phyloP scores from a whole-genome alignment of 2,113 vertebrate genomes.

The Micronycteris hirsuta region DNA sequence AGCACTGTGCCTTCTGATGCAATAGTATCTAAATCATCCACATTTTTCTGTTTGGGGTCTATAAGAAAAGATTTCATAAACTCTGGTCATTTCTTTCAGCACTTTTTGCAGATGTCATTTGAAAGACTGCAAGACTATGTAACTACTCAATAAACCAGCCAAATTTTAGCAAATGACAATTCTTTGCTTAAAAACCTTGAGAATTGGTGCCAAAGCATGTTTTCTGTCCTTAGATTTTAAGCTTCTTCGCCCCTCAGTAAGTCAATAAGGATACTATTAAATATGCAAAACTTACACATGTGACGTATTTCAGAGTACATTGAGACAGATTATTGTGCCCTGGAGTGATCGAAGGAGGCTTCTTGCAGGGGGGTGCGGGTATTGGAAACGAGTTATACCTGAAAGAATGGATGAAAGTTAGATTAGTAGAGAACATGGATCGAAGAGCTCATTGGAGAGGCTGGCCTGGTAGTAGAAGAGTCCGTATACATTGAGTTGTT shows the following conservation, averaged over 20 bases:
- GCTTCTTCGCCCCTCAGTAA: neutral
- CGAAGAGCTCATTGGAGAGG: neutral
- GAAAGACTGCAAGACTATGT: neutral
- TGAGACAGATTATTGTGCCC: neutral
- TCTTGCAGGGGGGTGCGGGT: neutral
- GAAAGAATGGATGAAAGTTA: neutral
- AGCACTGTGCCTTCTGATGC: neutral
- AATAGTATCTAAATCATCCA: neutral
- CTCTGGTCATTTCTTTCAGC: neutral
- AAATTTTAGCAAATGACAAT: neutral
- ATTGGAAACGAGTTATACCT: neutral
- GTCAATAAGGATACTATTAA: neutral
- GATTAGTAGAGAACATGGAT: neutral
- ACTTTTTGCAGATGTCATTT: neutral
- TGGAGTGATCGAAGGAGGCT: neutral
- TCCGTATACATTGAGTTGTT: neutral
- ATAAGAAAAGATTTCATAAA: slow-evolving; percentile 7
- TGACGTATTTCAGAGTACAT: neutral
- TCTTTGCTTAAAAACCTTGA: neutral
- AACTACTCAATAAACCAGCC: neutral
- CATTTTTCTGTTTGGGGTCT: neutral
- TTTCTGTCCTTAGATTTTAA: neutral
- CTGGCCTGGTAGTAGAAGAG: neutral
- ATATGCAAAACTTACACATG: neutral
- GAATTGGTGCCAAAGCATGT: neutral